phyloP scores from a whole-genome alignment of 2,113 vertebrate genomes.

The Falcunculus frontatus region DNA sequence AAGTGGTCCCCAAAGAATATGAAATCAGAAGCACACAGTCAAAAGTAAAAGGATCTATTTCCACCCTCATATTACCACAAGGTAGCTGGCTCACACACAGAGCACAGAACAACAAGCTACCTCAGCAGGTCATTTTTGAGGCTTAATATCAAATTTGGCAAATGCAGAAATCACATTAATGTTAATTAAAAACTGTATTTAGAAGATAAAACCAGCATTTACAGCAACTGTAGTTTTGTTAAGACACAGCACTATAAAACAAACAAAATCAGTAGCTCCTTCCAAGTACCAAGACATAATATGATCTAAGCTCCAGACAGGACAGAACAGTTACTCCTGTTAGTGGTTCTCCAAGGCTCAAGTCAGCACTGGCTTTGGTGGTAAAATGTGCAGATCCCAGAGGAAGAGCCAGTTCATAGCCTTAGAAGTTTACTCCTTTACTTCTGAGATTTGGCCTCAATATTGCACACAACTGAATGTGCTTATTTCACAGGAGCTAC shows the following conservation, averaged over 20 bases:
- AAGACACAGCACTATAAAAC: background rate
- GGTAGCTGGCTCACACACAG: background rate
- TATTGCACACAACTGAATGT: accelerated
- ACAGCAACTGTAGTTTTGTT: background rate
- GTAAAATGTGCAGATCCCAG: background rate
- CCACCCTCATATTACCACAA: background rate
- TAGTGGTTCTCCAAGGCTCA: background rate
- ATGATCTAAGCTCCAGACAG: background rate
- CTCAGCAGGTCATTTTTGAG: background rate
- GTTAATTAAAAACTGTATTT: background rate
- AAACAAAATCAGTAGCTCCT: background rate
- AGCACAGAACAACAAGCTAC: background rate
- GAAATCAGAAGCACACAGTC: background rate
- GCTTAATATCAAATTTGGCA: background rate
- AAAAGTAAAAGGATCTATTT: background rate
- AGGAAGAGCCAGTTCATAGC: background rate
- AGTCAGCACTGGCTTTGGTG: background rate
- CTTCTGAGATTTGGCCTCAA: background rate
- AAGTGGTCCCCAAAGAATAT: background rate
- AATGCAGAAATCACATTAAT: background rate
- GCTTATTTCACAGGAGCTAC: background rate
- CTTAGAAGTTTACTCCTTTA: background rate
- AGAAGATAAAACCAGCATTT: background rate
- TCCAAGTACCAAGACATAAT: background rate
- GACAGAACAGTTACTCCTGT: background rate